Evolutionary conservation across 2,113 vertebrate species (phyloP).

Genomic region (Ochotona curzoniae): DNA sequence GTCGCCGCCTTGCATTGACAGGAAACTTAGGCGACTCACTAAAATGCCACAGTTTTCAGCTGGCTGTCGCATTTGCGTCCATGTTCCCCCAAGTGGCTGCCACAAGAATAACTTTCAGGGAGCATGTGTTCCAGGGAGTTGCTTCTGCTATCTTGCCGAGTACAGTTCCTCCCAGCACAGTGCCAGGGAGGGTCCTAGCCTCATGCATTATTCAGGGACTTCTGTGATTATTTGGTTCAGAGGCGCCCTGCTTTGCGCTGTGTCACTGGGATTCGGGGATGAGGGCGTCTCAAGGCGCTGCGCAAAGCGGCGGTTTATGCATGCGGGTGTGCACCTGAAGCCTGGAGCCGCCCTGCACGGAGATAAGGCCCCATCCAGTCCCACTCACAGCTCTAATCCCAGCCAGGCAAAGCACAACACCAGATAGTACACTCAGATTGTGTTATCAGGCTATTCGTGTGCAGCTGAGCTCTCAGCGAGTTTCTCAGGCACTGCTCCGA

Average conservation of each 20-base stretch:
- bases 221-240: slow-evolving; percentile 78
- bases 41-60: neutral
- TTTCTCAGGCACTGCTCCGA: slow-evolving; percentile 64
- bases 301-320: slow-evolving; percentile 76
- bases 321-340: slow-evolving; percentile 69
- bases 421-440: slow-evolving; percentile 68
- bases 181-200: slow-evolving; percentile 59
- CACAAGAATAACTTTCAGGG: slow-evolving; percentile 50
- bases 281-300: slow-evolving; percentile 48
- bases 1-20: neutral
- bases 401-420: slow-evolving; percentile 58
- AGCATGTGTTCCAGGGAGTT: slow-evolving; percentile 40
- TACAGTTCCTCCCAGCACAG: slow-evolving; percentile 56
- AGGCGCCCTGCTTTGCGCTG: slow-evolving; percentile 40
- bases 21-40: slow-evolving; percentile 17
- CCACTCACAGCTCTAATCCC: slow-evolving; percentile 67
- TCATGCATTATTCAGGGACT: slow-evolving; percentile 80
- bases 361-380: slow-evolving; percentile 72
- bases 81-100: slow-evolving; percentile 14
- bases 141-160: slow-evolving; percentile 43
- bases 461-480: slow-evolving; percentile 47
- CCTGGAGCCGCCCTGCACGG: slow-evolving; percentile 64
- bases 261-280: slow-evolving; percentile 68
- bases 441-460: slow-evolving; percentile 38
- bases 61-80: slow-evolving; percentile 34